Percentiles rank a stretch among this genome's conserved stretches.
Evolutionary conservation across 2,888 invertebrate species (phyloP).

Genomic region (Meteorus colon): DNA sequence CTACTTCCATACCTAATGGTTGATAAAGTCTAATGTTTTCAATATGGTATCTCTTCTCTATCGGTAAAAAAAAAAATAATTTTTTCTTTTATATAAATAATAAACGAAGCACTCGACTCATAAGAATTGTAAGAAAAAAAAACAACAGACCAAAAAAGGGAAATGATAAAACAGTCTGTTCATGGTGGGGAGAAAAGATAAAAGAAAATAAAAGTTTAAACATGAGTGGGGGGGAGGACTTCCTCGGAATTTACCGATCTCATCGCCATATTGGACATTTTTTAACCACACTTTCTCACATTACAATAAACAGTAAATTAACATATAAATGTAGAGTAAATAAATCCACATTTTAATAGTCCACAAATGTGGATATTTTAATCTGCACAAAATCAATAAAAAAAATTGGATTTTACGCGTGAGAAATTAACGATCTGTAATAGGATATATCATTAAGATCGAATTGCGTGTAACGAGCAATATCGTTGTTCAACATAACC

Average conservation of each 20-base stretch:
- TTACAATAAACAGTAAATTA: neutral
- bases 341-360: neutral
- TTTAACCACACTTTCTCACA: neutral
- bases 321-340: neutral
- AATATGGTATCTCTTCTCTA: slow-evolving; percentile 39
- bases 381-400: neutral
- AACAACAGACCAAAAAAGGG: too few relatives aligned
- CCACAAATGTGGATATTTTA: neutral
- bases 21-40: slow-evolving; percentile 51
- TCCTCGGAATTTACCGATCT: too few relatives aligned
- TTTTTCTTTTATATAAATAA: too few relatives aligned
- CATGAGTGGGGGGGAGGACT: too few relatives aligned
- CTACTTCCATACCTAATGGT: slow-evolving; percentile 59
- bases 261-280: too few relatives aligned
- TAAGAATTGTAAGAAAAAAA: too few relatives aligned
- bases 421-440: slow-evolving; percentile 17
- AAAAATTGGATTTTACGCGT: neutral
- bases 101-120: too few relatives aligned
- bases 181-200: too few relatives aligned
- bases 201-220: too few relatives aligned
- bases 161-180: too few relatives aligned
- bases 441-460: neutral
- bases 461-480: too few relatives aligned
- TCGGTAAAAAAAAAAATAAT: slow-evolving; percentile 25
- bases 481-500: too few relatives aligned